Evolutionary conservation across 2,888 invertebrate species (phyloP), one percentile per base, ranked within the genome.

Genomic region (Gnatocerus cornutus): DNA sequence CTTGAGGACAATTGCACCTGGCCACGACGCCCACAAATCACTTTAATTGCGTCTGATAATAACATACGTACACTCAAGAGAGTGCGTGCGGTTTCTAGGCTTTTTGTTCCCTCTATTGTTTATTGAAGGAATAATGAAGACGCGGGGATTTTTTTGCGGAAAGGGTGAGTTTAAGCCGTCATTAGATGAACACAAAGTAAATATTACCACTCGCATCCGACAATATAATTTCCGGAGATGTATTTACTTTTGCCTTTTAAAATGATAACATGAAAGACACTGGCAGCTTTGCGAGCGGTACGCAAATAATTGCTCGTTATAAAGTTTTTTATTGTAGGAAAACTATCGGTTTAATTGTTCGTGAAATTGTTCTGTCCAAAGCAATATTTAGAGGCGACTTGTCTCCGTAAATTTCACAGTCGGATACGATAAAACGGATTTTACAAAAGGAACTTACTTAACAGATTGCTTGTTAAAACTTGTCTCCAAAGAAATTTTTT

Each of bases 41-140:
- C 78, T 75, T 80, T 81, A 81, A 81, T 80, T 80, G 73, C 78
- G 65, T 52, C 75, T 76, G 80, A 79, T 80, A 80, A 76, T 79
- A 78, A 75, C 75, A 71, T 70, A 73, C 71, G 68, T 69, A 73
- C 55, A 74, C 69, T 68, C 56, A 16, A 53, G 65, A 68, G 70
- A 50, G 58, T 70, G 70, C 66, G 69, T 69, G 55, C 61, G 61
- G 55, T 46, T 53, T 52, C 55, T 65, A 50, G 12, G 61, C 61
- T 69, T 69, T 69, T 65, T 69, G 65, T 61, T 50, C 48, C 21
- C 43, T 33, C 68, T 63, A 63, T 62, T 68, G 63, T 68, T 63
- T 53, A 64, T 64, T 50, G 29, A 6, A 27, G 41, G 13, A 62
- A 29, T 41, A 55, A 62, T 50, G 50, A 62, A 52, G 62, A 62